These are phyloP conservation scores for Macroramphosus scolopax DNA, from an alignment of 2,797 vertebrate genomes.

Conservation along the genomic window DNA sequence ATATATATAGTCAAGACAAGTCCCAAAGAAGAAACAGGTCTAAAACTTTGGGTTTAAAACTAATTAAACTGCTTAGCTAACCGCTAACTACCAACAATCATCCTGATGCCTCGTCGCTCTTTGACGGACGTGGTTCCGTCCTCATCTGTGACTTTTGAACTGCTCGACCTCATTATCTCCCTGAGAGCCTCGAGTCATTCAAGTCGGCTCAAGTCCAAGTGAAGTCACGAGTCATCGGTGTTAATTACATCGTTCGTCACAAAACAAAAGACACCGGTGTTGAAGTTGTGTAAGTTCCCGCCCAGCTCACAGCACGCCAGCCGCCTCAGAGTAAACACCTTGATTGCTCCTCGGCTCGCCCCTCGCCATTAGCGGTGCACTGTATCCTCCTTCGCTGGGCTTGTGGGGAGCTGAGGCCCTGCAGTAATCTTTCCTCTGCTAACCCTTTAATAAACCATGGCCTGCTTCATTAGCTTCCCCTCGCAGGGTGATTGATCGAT, in stretches of 20 bases:
- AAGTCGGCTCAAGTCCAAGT: too few species aligned
- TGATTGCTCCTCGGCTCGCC: slow-evolving; percentile 65
- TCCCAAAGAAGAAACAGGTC: too few species aligned
- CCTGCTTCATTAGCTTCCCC: slow-evolving; percentile 78
- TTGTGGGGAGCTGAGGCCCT: slow-evolving; percentile 57
- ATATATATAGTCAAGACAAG: too few species aligned
- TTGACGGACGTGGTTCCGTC: too few species aligned
- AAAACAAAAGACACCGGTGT: slow-evolving; percentile 19
- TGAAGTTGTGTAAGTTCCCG: slow-evolving; percentile 50
- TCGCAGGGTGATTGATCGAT: slow-evolving; percentile 92
- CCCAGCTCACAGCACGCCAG: slow-evolving; percentile 50
- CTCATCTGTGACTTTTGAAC: too few species aligned
- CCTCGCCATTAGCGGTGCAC: slow-evolving; percentile 52
- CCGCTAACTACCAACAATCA: too few species aligned
- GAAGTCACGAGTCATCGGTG: too few species aligned
- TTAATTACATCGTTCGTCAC: neutral
- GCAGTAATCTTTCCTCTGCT: slow-evolving; percentile 69
- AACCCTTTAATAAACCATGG: slow-evolving; percentile 75
- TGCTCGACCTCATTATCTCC: too few species aligned
- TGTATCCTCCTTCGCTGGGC: slow-evolving; percentile 48
- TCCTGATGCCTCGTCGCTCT: too few species aligned
- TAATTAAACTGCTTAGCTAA: too few species aligned
- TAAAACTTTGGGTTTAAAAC: too few species aligned
- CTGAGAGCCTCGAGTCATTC: too few species aligned
- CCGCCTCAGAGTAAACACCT: slow-evolving; percentile 67